Evolutionary conservation across 2,888 invertebrate genomes (phyloP), one percentile per base, ranked within the genome.

Genomic region (Lypha dubia): DNA sequence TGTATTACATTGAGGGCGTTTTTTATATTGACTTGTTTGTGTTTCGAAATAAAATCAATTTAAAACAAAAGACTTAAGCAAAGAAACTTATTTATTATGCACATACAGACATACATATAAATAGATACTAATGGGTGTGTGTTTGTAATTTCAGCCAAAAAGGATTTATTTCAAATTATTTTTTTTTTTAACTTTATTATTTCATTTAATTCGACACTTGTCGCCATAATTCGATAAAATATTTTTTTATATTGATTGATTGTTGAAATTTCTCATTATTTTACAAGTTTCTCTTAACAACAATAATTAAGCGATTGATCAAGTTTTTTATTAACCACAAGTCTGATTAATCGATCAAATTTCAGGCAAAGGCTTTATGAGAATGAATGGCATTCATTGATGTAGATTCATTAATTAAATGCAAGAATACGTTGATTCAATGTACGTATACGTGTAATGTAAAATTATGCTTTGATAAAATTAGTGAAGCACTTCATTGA

Each of bases 61-160:
- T 15, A 41, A 60, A 67, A 80, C 65, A 68, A 80, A 80, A 71
- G 67, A 79, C 75, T 84, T 75, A 79, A 79, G 60, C 44, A 73
- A 71, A 35, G 67, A 76, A n/a, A 80, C 79, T 56, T 73, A 60
- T 83, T 68, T 68, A 6, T 58, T 44, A n/a, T 38, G 35, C 56
- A 58, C 13, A 53, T 51, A 41, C 13, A 13, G 7, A 11, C 15
- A 41, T 3, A 44, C n/a, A 44, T 15, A 49, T n/a, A n/a, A n/a
- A n/a, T 35, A 35, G 8, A 35, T 35, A 28, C 5, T 28, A 28
- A 4, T 28, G 28, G 2, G 28, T 28, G 28, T 28, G 28, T 28
- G 28, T 28, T 1, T 9, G 15, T 41, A n/a, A n/a, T n/a, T n/a
- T n/a, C n/a, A n/a, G n/a, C 22, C 32, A 35, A 71, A 76, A 71